Evolutionary conservation across 2,797 vertebrate species (phyloP).

Genomic region (Sebastes oblongus): DNA sequence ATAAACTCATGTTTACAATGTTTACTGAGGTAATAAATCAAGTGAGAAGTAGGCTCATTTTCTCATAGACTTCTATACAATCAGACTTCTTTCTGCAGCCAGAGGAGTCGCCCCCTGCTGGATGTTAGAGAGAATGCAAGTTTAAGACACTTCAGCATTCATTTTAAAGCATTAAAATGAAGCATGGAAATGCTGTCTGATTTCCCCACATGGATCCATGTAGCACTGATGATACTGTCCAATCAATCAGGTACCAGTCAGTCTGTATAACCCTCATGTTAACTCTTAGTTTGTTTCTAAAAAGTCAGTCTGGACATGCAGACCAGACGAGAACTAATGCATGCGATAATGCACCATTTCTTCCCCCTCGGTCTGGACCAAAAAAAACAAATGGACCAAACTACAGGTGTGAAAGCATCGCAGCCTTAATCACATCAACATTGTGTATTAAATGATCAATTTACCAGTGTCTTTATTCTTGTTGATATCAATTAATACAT

Average conservation of each 20-base stretch:
- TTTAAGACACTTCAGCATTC: no score
- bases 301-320: neutral
- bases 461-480: slow-evolving; percentile 2
- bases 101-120: no score
- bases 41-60: no score
- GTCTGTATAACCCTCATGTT: neutral
- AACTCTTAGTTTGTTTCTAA: neutral
- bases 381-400: neutral
- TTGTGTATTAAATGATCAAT: neutral
- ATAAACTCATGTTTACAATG: no score
- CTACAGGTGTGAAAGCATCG: neutral
- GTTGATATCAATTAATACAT: neutral
- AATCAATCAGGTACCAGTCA: neutral
- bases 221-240: neutral
- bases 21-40: no score
- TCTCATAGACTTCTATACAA: no score
- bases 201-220: neutral
- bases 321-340: neutral
- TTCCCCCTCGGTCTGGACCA: neutral
- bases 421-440: neutral
- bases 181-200: neutral
- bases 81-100: no score
- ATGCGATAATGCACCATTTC: neutral
- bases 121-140: no score
- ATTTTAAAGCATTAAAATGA: neutral